A percentile compares a stretch with the other conserved stretches of the same genome.
Evolutionary conservation across 1,140 invertebrate species (phyloP).

Genomic region (Lucilia cuprina): DNA sequence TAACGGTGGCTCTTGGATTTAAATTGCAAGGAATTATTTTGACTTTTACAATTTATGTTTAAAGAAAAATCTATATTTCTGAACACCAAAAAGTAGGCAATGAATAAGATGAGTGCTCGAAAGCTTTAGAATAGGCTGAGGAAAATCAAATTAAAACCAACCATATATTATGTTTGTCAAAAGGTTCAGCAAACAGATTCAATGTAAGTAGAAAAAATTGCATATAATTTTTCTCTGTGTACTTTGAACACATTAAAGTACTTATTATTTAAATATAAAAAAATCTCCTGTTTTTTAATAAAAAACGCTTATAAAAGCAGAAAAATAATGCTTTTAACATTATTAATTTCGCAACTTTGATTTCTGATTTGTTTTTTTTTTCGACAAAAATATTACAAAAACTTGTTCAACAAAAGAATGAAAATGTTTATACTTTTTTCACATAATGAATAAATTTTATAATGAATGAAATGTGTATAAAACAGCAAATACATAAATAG

Average conservation of each 20-base stretch:
- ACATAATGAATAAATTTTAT: background rate
- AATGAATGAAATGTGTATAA: background rate
- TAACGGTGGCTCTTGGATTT: no score
- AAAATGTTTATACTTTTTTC: background rate
- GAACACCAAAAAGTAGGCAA: no score
- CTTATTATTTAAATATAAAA: background rate
- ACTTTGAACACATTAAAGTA: background rate
- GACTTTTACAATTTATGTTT: no score
- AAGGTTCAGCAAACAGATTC: no score
- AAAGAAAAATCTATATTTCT: no score
- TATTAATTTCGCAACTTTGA: constrained; percentile 32
- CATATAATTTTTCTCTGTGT: background rate
- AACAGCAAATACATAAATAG: constrained; percentile 9
- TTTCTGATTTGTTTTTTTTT: background rate
- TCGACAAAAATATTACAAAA: background rate
- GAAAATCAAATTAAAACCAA: no score
- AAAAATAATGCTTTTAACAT: constrained; percentile 33
- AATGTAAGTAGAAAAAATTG: no score
- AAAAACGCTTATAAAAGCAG: constrained; percentile 32
- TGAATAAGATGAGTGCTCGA: no score
- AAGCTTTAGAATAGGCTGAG: no score
- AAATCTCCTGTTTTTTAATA: constrained; percentile 9
- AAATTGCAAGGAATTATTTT: no score
- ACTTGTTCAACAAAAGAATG: constrained; percentile 19
- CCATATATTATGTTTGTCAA: no score